These are phyloP conservation scores for Stegophylla sp. DNA, from an alignment of 2,888 invertebrate species.

Conservation along the genomic window DNA sequence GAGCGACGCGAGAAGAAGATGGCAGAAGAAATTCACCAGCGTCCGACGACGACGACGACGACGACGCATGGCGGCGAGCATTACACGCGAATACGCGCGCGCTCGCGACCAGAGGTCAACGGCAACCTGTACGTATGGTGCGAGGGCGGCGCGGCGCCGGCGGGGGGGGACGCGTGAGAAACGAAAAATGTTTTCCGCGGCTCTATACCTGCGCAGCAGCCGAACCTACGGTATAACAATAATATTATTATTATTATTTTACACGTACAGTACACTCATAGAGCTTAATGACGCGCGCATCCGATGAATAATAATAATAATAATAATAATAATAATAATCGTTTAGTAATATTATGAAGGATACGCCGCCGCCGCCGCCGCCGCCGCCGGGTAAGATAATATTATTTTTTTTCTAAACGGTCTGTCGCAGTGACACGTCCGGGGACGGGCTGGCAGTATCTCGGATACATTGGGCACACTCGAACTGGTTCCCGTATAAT, in stretches of 20 bases:
- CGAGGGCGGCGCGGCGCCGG: neutral
- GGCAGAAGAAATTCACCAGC: slow-evolving; percentile 4
- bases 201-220: neutral
- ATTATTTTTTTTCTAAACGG: too few species aligned
- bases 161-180: slow-evolving; percentile 42
- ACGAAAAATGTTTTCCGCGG: slow-evolving; percentile 20
- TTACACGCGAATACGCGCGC: neutral
- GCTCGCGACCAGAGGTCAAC: neutral
- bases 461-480: too few species aligned
- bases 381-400: too few species aligned
- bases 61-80: neutral
- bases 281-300: slow-evolving; percentile 18
- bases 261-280: neutral
- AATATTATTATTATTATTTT: neutral
- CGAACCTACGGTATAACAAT: neutral
- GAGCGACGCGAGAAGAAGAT: too few species aligned
- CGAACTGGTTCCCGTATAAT: too few species aligned
- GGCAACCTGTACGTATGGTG: neutral
- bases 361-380: too few species aligned
- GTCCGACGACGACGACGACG: neutral
- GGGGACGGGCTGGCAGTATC: too few species aligned
- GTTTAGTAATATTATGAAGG: too few species aligned
- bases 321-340: too few species aligned
- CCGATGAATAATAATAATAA: too few species aligned
- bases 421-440: too few species aligned